Conservation (phyloP, 2,113 vertebrate species). For the Chaenogobius annularis region DNA sequence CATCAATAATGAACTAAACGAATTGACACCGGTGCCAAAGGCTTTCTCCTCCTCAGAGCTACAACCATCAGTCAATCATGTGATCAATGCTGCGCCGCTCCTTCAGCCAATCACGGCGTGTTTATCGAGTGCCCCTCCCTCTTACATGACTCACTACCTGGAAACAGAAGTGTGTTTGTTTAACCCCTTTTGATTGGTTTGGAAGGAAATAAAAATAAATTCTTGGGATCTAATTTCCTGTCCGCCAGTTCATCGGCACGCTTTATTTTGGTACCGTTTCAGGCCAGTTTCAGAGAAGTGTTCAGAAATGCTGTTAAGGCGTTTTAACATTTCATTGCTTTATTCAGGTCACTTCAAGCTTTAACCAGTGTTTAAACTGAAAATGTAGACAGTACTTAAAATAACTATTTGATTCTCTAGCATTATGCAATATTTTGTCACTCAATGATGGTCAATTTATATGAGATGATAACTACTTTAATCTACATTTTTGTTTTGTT, state of each 20-base stretch:
- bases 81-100: conserved; percentile 21
- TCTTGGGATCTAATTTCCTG: conserved; percentile 64
- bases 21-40: conserved; percentile 14
- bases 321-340: too few relatives aligned
- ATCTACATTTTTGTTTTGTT: too few relatives aligned
- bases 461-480: too few relatives aligned
- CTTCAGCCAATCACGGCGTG: conserved; percentile 17
- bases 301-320: neutral
- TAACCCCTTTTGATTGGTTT: conserved; percentile 34
- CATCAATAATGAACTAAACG: conserved; percentile 37
- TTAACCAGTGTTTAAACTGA: too few relatives aligned
- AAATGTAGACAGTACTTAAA: too few relatives aligned
- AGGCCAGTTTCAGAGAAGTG: neutral
- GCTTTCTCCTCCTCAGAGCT: conserved; percentile 19
- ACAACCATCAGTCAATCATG: conserved; percentile 38
- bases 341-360: too few relatives aligned
- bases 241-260: conserved; percentile 25
- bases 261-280: conserved; percentile 38
- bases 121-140: conserved; percentile 16
- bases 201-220: conserved; percentile 40
- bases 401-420: too few relatives aligned
- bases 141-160: conserved; percentile 19
- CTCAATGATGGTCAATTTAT: too few relatives aligned
- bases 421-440: too few relatives aligned
- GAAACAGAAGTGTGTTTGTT: conserved; percentile 40